phyloP scores from a whole-genome alignment of 2,113 vertebrate species.

The Mastomys natalensis region DNA sequence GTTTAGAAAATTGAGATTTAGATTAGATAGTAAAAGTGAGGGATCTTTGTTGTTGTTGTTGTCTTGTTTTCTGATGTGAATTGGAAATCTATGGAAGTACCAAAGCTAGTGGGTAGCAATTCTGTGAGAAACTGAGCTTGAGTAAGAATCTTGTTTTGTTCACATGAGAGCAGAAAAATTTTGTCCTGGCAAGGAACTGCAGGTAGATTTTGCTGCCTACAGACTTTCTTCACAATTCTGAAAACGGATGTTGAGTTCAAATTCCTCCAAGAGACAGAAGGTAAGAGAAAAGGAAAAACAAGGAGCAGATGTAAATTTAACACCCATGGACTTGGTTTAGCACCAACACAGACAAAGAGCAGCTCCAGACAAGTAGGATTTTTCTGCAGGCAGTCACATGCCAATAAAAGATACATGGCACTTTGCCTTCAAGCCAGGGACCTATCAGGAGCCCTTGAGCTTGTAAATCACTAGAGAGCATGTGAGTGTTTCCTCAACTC shows the following conservation, averaged over 20 bases:
- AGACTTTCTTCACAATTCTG: background rate
- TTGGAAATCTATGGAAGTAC: background rate
- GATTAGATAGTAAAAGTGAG: background rate
- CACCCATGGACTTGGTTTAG: background rate
- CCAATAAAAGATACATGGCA: background rate
- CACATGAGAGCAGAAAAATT: background rate
- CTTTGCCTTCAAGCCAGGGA: background rate
- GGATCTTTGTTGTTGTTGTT: background rate
- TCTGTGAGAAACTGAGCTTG: background rate
- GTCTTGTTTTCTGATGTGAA: background rate
- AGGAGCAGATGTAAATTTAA: background rate
- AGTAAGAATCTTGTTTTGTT: background rate
- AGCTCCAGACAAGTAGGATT: background rate
- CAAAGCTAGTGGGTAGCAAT: background rate
- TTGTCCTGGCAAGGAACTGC: background rate
- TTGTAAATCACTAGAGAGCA: background rate
- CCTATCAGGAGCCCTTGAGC: background rate
- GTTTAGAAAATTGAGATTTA: slow-evolving; percentile 28
- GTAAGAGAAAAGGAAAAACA: background rate
- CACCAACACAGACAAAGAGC: too few relatives aligned
- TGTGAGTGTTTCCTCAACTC: background rate
- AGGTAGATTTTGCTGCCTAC: background rate
- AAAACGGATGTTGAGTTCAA: background rate
- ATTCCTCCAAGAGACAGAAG: background rate
- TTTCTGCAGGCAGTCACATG: background rate